Base-by-base conservation (phyloP, 1,140 invertebrate genomes). In the Cyphomyrmex costatus region DNA sequence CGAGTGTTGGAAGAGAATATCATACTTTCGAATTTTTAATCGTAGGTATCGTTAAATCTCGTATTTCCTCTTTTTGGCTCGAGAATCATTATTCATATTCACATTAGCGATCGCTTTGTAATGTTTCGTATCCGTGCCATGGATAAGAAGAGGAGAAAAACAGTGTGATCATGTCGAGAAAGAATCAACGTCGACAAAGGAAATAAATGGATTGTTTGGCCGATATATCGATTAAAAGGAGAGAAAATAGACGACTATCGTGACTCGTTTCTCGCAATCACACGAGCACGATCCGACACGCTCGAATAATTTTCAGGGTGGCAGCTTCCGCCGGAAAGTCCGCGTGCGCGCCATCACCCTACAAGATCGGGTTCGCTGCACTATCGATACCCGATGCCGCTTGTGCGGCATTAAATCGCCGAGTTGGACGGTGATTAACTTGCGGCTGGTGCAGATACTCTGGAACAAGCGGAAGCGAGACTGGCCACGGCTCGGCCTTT, bases 231-330 rank as follows among this genome's bases (percentile, higher is more conserved):
- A 89, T 86, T 87, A 68, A 24, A 56, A 74, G 8, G 49, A 53
- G 46, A 78, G 82, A 79, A 71, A 80, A 88, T 36, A 79, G 87
- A 77, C 68, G 24, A 53, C 68, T 73, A 82, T 82, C 66, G 79
- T 74, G 87, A 80, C 76, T 51, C 61, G 87, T 80, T 49, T 33
- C 68, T 27, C 66, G 78, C 60, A 85, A 90, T 90, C 86, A 51
- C 78, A 86, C 80, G 73, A 87, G 71, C 80, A 86, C 86, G 88
- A 88, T 90, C 33, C 61, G 76, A 66, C 89, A 88, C 88, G 92
- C 90, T 93, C 83, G 92, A 93, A 87, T 89, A 92, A 92, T 91
- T 93, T 93, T 91, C 90, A 92, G 89, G 91, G 88, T 88, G 91
- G 91, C 91, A 89, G 91, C 89, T 92, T 93, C 92, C 92, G 92